Evolutionary conservation across 2,888 invertebrate species (phyloP).

Genomic region (Callyntrura sp.): DNA sequence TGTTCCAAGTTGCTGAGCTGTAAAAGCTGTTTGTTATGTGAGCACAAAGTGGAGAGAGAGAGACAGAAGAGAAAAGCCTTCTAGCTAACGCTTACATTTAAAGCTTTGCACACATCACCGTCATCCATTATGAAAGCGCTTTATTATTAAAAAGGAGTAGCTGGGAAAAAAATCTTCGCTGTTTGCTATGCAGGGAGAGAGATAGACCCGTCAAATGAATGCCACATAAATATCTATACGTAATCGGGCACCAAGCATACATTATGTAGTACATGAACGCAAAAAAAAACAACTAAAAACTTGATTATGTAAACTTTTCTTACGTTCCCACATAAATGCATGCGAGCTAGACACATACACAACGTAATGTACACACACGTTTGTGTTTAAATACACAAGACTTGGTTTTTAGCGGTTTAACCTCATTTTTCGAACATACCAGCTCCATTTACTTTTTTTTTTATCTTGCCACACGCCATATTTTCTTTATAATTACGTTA

Average conservation of each 20-base stretch:
- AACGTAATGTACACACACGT: too few species aligned
- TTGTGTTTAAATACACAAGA: too few species aligned
- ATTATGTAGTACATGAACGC: too few species aligned
- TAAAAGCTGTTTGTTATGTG: slow-evolving; percentile 44
- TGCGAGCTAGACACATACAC: too few species aligned
- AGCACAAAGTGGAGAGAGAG: slow-evolving; percentile 4
- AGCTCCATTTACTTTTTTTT: too few species aligned
- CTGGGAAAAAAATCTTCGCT: neutral
- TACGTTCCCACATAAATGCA: too few species aligned
- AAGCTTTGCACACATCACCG: slow-evolving; percentile 30
- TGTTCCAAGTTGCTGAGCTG: too few species aligned
- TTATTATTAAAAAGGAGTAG: neutral
- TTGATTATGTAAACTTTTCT: neutral
- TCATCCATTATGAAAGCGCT: slow-evolving; percentile 47
- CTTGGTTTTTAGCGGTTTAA: slow-evolving; percentile 5
- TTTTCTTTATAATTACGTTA: slow-evolving; percentile 11
- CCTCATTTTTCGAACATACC: neutral
- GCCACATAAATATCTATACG: too few species aligned
- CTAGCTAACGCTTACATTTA: slow-evolving; percentile 39
- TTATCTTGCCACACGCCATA: slow-evolving; percentile 3
- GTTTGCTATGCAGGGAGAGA: neutral
- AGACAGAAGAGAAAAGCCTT: slow-evolving; percentile 3
- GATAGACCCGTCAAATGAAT: too few species aligned
- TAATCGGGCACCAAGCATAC: too few species aligned
- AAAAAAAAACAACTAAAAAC: too few species aligned